Base-by-base conservation (phyloP, 2,888 invertebrate genomes). In the Phania funesta region DNA sequence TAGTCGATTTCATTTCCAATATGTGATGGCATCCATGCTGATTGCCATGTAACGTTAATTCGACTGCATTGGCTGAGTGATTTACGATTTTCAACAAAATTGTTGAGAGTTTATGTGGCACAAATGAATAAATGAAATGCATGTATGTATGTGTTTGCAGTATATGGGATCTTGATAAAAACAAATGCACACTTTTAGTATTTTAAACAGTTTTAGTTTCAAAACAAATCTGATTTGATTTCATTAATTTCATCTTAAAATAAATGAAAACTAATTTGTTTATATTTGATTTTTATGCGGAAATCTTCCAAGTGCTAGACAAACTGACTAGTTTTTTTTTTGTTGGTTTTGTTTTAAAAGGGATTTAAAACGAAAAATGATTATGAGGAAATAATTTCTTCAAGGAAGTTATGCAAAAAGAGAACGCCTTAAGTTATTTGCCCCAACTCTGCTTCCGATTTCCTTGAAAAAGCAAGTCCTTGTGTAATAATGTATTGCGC, bases 11-110 rank as follows among this genome's bases (percentile, higher is more conserved):
- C 46, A 22, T 46, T 74, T 62, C 52, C 68, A 70, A 65, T 82
- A 65, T 74, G n/a, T n/a, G 70, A 82, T 78, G 64, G 82, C 78
- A 70, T 82, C 22, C 82, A 78, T 75, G 82, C 82, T 82, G 82
- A 78, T 82, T 82, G 82, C 82, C 75, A 75, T 78, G 78, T 46
- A 75, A 74, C 74, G 82, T 82, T 82, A 82, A 82, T 82, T 75
- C 82, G 82, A 82, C 58, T 82, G 78, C 78, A 82, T 74, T 65
- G 74, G 58, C 20, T 82, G 78, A 82, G 70, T 82, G 82, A 82
- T 78, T 82, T 82, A 82, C 82, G 82, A 78, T 74, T 68, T 82
- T 60, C 13, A 58, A 70, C 74, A 46, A 82, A 82, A 60, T 82
- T 70, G 64, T 70, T 78, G 74, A 78, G 73, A 70, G 58, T 75